Evolutionary conservation across 2,113 vertebrate species (phyloP), one percentile per base, ranked within the genome.

Genomic region (Zosterops pallidus): DNA sequence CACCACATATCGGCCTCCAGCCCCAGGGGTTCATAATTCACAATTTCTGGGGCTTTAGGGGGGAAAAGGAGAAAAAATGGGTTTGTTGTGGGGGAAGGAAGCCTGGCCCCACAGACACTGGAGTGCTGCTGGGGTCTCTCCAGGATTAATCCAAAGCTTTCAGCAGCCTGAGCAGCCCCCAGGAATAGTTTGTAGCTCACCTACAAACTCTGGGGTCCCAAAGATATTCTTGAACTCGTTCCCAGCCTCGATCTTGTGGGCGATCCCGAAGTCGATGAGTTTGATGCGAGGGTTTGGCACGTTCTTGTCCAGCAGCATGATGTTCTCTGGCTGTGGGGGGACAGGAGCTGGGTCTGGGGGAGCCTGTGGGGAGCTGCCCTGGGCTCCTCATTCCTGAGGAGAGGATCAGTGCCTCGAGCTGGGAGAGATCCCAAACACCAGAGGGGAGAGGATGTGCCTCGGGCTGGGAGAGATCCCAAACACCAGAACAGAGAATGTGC

Each of bases 221-320:
- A 99, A 99, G 84, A 99, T 99, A 85, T 99, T 99, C 97, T 99
- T 99, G 97, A 99, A 99, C 92, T 99, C 99, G 1, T 98, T 99
- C 44, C 99, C 99, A 1, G 98, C 99, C 95, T 99, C 99, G 2
- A 99, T 99, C 97, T 99, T 99, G 97, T 99, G 99, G 64, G 99
- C 99, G 0, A 99, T 99, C 64, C 99, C 99, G 0, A 99, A 99
- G 95, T 99, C 99, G 2, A 99, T 99, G 86, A 99, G 98, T 92
- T 99, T 99, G 97, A 99, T 99, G 62, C 99, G 98, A 24, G 99
- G 99, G 91, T 98, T 99, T 19, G 99, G 98, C 37, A 98, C 99
- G 0, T 98, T 99, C 95, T 99, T 99, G 95, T 99, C 99, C 90
- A 99, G 97, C 67, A 99, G 98, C 99, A 99, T 99, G 95, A 99